Percentiles rank a stretch among this genome's conserved stretches.
These are phyloP conservation scores for Agonum fuliginosum DNA, from an alignment of 2,888 invertebrate species.

Conservation along the genomic window DNA sequence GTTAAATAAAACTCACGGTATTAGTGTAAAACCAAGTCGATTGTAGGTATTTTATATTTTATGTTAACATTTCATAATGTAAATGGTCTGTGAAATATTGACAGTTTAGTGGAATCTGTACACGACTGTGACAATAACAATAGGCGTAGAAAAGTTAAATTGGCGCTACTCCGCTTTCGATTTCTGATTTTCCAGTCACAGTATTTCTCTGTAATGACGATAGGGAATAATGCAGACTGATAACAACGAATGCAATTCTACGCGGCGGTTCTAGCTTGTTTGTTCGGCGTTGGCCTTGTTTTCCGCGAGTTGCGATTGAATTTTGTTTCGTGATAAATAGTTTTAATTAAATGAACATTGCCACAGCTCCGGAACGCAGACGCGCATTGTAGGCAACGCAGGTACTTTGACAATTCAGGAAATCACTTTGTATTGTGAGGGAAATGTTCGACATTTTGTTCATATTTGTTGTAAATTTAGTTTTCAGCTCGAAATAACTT, in stretches of 20 bases:
- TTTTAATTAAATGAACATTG: constrained; percentile 49
- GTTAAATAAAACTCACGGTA: too few relatives aligned
- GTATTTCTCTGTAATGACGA: constrained; percentile 21
- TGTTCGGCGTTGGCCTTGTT: constrained; percentile 51
- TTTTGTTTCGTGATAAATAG: constrained; percentile 56
- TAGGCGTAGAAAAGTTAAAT: constrained; percentile 52
- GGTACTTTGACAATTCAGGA: constrained; percentile 22
- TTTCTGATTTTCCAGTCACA: constrained; percentile 33
- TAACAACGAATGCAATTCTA: constrained; percentile 43
- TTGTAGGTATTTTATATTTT: too few relatives aligned
- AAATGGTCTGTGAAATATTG: too few relatives aligned
- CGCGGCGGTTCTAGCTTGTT: constrained; percentile 29
- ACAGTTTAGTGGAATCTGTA: too few relatives aligned
- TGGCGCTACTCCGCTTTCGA: constrained; percentile 32
- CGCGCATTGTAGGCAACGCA: constrained; percentile 1
- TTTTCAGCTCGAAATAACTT: constrained; percentile 10
- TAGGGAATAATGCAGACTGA: constrained; percentile 45
- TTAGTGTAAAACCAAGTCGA: too few relatives aligned
- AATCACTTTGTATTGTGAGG: constrained; percentile 6
- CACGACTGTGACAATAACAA: too few relatives aligned
- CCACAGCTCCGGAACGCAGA: not conserved
- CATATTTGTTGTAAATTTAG: constrained; percentile 16
- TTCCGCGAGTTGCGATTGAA: constrained; percentile 48
- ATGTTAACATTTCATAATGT: too few relatives aligned
- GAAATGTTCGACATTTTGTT: constrained; percentile 25